phyloP scores from a whole-genome alignment of 2,797 vertebrate genomes.

The Platyrinchus mystaceus region DNA sequence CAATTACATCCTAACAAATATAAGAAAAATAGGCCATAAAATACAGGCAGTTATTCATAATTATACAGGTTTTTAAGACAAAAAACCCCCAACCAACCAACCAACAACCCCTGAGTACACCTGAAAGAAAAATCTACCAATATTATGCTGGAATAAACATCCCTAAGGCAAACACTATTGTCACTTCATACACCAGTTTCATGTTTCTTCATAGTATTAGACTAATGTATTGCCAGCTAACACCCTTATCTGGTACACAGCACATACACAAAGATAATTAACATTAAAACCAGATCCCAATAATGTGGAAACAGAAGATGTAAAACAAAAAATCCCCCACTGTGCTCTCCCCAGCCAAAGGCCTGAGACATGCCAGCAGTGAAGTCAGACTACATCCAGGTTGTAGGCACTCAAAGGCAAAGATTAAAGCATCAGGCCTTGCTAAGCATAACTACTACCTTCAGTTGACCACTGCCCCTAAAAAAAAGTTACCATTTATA shows the following conservation, averaged over 20 bases:
- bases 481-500: neutral
- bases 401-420: neutral
- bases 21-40: constrained; percentile 21
- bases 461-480: neutral
- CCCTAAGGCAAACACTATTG: neutral
- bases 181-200: neutral
- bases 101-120: neutral
- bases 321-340: neutral
- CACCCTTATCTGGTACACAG: neutral
- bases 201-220: neutral
- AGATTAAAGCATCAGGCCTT: neutral
- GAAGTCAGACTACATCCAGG: neutral
- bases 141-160: neutral
- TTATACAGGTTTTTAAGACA: neutral
- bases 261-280: neutral
- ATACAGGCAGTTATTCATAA: neutral
- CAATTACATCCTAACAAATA: constrained; percentile 88
- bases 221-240: neutral
- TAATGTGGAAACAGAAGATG: accelerated
- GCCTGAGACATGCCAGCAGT: neutral
- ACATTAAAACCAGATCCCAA: neutral
- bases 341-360: neutral
- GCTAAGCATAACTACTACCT: neutral
- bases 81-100: neutral
- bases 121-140: neutral